Percentiles rank a stretch among this genome's conserved stretches.
These are phyloP conservation scores for Resseliella maxima DNA, from an alignment of 2,888 invertebrate species.

Conservation along the genomic window DNA sequence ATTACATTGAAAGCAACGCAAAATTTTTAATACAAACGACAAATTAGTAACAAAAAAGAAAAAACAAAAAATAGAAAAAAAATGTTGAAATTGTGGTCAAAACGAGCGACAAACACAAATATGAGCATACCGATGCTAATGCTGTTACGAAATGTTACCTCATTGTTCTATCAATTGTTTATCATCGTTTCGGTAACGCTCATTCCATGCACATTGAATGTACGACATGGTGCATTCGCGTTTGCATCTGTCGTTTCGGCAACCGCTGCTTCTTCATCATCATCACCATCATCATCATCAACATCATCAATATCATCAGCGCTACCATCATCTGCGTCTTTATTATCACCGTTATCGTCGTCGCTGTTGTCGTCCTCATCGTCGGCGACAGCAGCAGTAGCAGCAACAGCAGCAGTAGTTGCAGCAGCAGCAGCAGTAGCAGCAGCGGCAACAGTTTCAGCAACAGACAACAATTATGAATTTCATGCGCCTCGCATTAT, in stretches of 20 bases:
- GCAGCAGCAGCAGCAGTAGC: neutral
- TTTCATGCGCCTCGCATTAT: neutral
- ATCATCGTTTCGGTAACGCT: neutral
- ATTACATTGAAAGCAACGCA: too few species aligned
- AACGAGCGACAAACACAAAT: neutral
- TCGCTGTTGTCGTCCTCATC: neutral
- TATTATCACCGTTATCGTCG: neutral
- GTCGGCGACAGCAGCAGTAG: neutral
- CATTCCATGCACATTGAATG: constrained; percentile 38
- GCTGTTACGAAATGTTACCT: constrained; percentile 27
- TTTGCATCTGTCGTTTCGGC: constrained; percentile 37
- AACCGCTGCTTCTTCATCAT: neutral
- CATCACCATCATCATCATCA: neutral
- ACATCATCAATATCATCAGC: neutral
- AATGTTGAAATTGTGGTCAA: constrained; percentile 32
- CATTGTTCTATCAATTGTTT: constrained; percentile 35
- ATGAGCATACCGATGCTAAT: neutral
- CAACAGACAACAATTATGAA: constrained; percentile 45
- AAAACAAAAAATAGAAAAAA: neutral
- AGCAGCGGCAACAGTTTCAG: neutral
- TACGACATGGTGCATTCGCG: constrained; percentile 31
- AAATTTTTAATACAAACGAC: neutral
- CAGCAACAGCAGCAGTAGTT: neutral
- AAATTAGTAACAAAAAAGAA: too few species aligned
- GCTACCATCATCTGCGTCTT: neutral